phyloP scores from a whole-genome alignment of 37 sponge, comb jelly and placozoan species.

The Haliclona indistincta region DNA sequence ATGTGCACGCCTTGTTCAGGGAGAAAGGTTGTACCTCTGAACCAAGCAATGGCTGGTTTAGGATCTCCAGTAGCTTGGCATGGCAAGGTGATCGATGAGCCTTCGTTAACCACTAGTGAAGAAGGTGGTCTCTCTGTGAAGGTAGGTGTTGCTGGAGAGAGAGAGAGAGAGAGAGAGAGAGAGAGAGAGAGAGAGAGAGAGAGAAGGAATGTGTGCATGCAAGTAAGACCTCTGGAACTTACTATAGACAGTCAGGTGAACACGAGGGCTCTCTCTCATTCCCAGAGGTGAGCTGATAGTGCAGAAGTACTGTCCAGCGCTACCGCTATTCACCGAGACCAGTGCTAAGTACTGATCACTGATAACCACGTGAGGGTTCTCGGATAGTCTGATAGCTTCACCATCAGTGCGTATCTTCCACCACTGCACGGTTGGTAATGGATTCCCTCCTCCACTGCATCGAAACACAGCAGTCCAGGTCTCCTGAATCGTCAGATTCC shows the following conservation, averaged over 20 bases:
- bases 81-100: not conserved
- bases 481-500: constrained; percentile 9
- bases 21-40: not conserved
- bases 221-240: too few species aligned
- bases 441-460: constrained; percentile 48
- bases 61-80: constrained; percentile 58
- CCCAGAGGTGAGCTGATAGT: constrained; percentile 16
- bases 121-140: constrained; percentile 10
- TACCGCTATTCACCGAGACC: not conserved
- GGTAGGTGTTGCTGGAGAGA: constrained; percentile 15
- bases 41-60: constrained; percentile 41
- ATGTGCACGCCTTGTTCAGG: too few species aligned
- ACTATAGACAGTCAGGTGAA: constrained; percentile 28
- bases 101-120: not conserved
- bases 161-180: not conserved
- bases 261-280: not conserved
- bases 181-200: not conserved
- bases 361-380: constrained; percentile 15
- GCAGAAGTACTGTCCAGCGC: constrained; percentile 54
- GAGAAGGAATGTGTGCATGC: not conserved
- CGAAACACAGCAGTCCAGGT: constrained; percentile 22
- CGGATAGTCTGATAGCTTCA: not conserved
- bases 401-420: constrained; percentile 8
- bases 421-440: constrained; percentile 48
- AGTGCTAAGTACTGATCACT: constrained; percentile 31